Base-by-base conservation (phyloP, 1,140 invertebrate species). In the Stegodyphus dumicola region DNA sequence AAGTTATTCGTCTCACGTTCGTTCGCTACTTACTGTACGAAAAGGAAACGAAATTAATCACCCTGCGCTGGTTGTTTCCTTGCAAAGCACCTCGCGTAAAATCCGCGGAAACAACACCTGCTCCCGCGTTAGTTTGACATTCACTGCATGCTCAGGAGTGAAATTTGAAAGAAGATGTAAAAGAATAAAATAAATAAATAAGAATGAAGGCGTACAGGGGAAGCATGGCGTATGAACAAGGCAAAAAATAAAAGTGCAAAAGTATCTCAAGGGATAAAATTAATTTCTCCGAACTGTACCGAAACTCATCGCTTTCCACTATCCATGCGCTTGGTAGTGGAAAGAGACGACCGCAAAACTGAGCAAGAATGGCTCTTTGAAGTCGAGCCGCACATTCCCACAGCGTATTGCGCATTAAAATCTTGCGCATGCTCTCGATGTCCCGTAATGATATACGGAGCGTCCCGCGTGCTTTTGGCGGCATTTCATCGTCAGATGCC, bases 381-480 rank as follows among this genome's bases (percentile, higher is more conserved):
- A 67, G 33, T 33, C 33, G 33, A 33, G 33, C 33, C 33, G 56
- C 56, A 60, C 56, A 11, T 60, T 9, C 56, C 15, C 56, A 15
- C 69, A 7, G 69, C n/a, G 11, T 71, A 71, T 48, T 71, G 69
- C 69, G 69, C 69, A 71, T 51, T 71, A 51, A 71, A 71, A 49
- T n/a, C 33, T 13, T 13, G 69, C 69, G 69, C 69, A 71, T 71
- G 69, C 69, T 52, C 69, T 52, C 10, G 6, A 5, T 48, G 6
- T 48, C 33, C 49, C 51, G 13, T 71, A 71, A 71, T 71, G 69
- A 71, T 71, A 71, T 71, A 71, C 69, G 69, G 69, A 71, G 69
- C 6, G 11, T 51, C 49, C 69, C 33, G 33, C 69, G 13, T 52
- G n/a, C 49, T 71, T 71, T 49, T 33, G 33, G 69, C n/a, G 9